Percentiles rank a stretch among this genome's conserved stretches.
These are phyloP conservation scores for Misgurnus anguillicaudatus DNA, from an alignment of 2,113 vertebrate genomes.

Conservation along the genomic window DNA sequence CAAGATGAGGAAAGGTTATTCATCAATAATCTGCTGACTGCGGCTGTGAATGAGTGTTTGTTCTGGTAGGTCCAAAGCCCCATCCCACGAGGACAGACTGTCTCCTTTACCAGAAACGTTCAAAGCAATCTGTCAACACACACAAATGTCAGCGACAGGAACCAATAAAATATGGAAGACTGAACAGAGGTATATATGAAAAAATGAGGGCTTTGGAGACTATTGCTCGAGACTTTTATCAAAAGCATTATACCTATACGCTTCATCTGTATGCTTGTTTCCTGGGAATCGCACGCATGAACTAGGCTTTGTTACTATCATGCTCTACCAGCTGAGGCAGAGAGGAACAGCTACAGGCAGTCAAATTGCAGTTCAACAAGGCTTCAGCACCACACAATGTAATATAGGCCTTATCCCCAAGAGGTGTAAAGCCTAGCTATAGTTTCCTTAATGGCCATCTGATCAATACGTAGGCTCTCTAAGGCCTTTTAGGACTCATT, in stretches of 20 bases:
- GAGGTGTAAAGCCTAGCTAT: not conserved
- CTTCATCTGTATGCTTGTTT: no score
- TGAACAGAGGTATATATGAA: not conserved
- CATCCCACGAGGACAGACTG: constrained; percentile 94
- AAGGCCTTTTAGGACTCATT: constrained; percentile 28
- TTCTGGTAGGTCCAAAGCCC: constrained; percentile 89
- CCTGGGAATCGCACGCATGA: not conserved
- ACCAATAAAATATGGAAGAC: not conserved
- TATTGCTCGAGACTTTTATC: no score
- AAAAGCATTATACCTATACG: no score
- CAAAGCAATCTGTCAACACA: constrained; percentile 83
- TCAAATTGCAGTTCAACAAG: not conserved
- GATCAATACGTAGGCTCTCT: constrained; percentile 41
- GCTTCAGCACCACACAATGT: not conserved
- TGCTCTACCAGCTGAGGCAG: not conserved
- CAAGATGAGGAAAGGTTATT: constrained; percentile 60
- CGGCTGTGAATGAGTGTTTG: constrained; percentile 87
- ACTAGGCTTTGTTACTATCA: not conserved
- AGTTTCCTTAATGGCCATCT: constrained; percentile 35
- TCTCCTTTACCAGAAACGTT: constrained; percentile 98
- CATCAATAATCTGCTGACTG: constrained; percentile 89
- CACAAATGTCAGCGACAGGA: not conserved
- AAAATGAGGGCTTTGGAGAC: not conserved
- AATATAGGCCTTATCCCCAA: not conserved
- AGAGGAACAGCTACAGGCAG: no score